Base-by-base conservation (phyloP, 2,797 vertebrate genomes). In the Sebastes nivosus region DNA sequence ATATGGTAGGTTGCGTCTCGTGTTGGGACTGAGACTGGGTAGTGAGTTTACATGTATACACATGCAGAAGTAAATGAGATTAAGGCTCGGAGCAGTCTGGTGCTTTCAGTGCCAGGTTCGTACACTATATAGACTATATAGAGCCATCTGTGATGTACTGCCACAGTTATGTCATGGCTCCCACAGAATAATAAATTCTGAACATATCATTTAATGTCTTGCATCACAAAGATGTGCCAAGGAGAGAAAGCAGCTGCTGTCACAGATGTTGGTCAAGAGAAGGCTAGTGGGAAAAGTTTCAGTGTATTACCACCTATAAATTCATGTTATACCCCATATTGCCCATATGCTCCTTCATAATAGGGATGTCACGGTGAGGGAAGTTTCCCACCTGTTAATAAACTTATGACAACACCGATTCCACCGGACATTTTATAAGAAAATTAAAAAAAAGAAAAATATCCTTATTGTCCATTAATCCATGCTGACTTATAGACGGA, bases 61-160 rank as follows among this genome's bases (percentile, higher is more conserved):
- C 66, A 24, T 29, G 58, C 22, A 64, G 22, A 76, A 82, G 72
- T 67, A 72, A 83, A 89, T 32, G 25, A 68, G 77, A 84, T 81
- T 61, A 74, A 32, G 16, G 24, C 42, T 67, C 6, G 30, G 76
- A 71, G 24, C 74, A 36, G 66, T 75, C 54, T 77, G 59, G 18
- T 60, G 34, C 29, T 74, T 27, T 68, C 9, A 76, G 75, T 55
- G 68, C 32, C 66, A 25, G 29, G 27, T 63, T 73, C 16, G 7
- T 50, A 50, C 18, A 50, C 46, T 50, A 50, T 50, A 50, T 50
- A 50, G 46, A 20, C 46, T 20, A 20, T 30, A 67, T 13, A 3
- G 22, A 14, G 32, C 32, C 79, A 75, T 73, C 71, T 82, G 79
- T 59, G 52, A 66, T 54, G 57, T 67, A 46, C 54, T 30, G 42